A percentile compares a stretch with the other conserved stretches of the same genome.
phyloP scores from a whole-genome alignment of 2,888 invertebrate species.

The Leptothorax acervorum region DNA sequence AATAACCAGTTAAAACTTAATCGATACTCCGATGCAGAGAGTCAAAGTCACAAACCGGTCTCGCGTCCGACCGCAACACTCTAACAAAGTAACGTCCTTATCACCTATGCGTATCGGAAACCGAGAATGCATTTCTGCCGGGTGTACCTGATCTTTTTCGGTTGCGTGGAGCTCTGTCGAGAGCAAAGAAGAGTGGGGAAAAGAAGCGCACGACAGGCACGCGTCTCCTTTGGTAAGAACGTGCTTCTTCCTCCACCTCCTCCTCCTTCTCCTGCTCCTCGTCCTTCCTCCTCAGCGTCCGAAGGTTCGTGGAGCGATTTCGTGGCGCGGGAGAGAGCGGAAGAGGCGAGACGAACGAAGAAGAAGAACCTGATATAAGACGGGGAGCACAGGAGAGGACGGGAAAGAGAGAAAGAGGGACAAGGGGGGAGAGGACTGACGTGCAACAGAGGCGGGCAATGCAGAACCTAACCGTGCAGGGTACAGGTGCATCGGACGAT shows the following conservation, averaged over 20 bases:
- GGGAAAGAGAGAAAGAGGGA: conserved; percentile 48
- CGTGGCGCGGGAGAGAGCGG: conserved; percentile 62
- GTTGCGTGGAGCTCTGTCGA: conserved; percentile 32
- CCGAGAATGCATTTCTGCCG: conserved; percentile 52
- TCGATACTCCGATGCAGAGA: conserved; percentile 20
- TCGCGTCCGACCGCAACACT: neutral
- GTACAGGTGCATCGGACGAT: conserved; percentile 79
- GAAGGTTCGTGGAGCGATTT: conserved; percentile 69
- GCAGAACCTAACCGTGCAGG: conserved; percentile 77
- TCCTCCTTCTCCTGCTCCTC: conserved; percentile 48
- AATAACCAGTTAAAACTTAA: conserved; percentile 39
- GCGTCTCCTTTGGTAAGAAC: conserved; percentile 75
- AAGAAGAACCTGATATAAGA: conserved; percentile 61
- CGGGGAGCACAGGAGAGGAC: conserved; percentile 16
- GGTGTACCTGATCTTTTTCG: conserved; percentile 51
- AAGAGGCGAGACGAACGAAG: conserved; percentile 42
- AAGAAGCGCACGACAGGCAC: conserved; percentile 79
- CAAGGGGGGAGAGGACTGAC: conserved; percentile 34
- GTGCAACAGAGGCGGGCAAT: conserved; percentile 73
- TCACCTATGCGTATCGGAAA: conserved; percentile 48
- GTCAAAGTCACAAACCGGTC: conserved; percentile 37
- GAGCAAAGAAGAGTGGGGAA: conserved; percentile 62
- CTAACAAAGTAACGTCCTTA: conserved; percentile 47
- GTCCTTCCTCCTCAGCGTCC: conserved; percentile 50
- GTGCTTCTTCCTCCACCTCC: conserved; percentile 49